Evolutionary conservation across 2,888 invertebrate species (phyloP), one percentile per base, ranked within the genome.

Genomic region (Cryptophagus acutangulus): DNA sequence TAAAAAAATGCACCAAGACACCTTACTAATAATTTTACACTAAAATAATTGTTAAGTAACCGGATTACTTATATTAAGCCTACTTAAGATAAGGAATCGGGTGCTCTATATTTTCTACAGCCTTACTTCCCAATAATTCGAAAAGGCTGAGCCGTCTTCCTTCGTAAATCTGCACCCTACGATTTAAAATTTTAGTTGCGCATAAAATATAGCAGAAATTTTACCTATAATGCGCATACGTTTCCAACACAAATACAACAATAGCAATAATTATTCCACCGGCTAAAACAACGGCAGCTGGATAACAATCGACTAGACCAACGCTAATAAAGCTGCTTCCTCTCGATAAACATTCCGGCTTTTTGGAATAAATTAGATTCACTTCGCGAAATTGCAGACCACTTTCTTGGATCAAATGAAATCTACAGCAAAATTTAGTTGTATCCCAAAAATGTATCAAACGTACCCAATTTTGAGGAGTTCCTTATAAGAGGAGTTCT

Each of bases 321-420:
- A 82, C 81, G 40, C 77, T 80, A 53, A 81, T 73, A 66, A 82
- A 82, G 2, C 74, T 73, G 9, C 74, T 72, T 1, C 75, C 71
- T 2, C 70, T 62, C 5, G 76, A 76, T 1, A 71, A 70, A 49
- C 82, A 82, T 1, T 64, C 59, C 0, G 82, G 82, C 49, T 75
- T 76, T 5, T 73, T 72, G 0, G 79, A 77, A 48, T 78, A 79
- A 5, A 81, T 66, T 1, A 77, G 62, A 10, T 65, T 58, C 52
- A 67, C 73, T 66, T 76, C 76, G 9, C 81, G 72, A 3, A 62
- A 66, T 53, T 78, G 76, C 24, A 80, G 59, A 2, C 81, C 82
- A 0, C 72, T 71, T 57, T 82, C 81, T 3, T 73, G 74, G 48
- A 81, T 69, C 55, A 76, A 69, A 40, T 73, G 62, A 33, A 77